phyloP scores from a whole-genome alignment of 2,113 vertebrate species.

The Nothocercus julius region DNA sequence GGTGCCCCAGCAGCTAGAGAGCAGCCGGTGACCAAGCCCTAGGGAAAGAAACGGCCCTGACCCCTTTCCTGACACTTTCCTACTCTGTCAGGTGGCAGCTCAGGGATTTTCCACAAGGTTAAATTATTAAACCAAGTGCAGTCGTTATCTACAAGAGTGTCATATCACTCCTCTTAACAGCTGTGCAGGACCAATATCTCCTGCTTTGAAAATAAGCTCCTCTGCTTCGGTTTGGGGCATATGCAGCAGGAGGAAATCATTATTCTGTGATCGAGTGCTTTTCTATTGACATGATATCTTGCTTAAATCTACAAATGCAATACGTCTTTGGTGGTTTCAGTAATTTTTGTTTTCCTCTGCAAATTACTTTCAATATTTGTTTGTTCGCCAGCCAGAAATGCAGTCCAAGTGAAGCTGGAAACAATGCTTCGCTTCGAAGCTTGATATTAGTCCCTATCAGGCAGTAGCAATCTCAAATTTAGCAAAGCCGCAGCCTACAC shows the following conservation, averaged over 20 bases:
- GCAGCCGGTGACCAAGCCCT: background rate
- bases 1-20: rapidly evolving
- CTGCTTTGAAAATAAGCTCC: conserved; percentile 62
- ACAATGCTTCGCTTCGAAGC: background rate
- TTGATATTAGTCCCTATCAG: background rate
- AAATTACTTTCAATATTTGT: conserved; percentile 38
- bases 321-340: background rate
- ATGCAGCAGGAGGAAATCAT: conserved; percentile 58
- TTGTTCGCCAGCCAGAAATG: conserved; percentile 11
- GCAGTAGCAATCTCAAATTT: background rate
- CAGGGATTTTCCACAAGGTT: conserved; percentile 16
- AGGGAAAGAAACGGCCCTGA: background rate
- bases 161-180: conserved; percentile 49
- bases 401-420: background rate
- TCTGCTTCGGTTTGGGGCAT: conserved; percentile 47
- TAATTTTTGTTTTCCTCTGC: background rate
- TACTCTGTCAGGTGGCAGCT: background rate
- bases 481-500: background rate
- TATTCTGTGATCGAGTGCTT: conserved; percentile 56
- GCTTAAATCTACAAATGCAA: conserved; percentile 54
- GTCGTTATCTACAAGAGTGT: conserved; percentile 49
- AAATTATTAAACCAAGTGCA: conserved; percentile 60
- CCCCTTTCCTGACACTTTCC: background rate
- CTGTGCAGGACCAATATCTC: conserved; percentile 61
- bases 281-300: conserved; percentile 61